Evolutionary conservation across 1,140 invertebrate genomes (phyloP), one percentile per base, ranked within the genome.

Genomic region (Heliconius hermathena): DNA sequence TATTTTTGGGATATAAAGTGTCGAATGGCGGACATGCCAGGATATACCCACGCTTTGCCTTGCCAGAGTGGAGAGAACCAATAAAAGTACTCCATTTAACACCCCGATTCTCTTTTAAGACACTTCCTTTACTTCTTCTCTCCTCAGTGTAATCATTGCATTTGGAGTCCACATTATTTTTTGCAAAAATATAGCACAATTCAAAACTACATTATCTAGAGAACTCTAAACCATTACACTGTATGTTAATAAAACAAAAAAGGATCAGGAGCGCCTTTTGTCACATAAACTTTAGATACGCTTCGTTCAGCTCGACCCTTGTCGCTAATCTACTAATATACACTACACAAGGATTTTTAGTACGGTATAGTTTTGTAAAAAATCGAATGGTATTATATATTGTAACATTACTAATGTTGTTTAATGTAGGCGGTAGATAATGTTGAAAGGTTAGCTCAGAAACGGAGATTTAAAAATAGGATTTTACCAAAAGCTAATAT

Each of bases 201-300:
- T 29, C 22, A 29, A 16, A 66, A 66, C 13, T 29, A 26, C 4
- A 66, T 66, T 66, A 66, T n/a, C 11, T 29, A 66, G 3, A 26
- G 4, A 26, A 29, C 26, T 22, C 26, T 26, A 29, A 66, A 1
- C 9, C 60, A 29, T 22, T 26, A 66, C 9, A 66, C 29, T 66
- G 22, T 29, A 66, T 66, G 26, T 66, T 66, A 66, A 66, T 66
- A 66, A 66, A 66, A 16, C 26, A 16, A 66, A 46, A 66, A 66
- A 66, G 26, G 60, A 29, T 26, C 60, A 66, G 26, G 60, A 29
- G 26, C 60, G 26, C 11, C 11, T 29, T 66, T 66, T 66, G 60
- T 66, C 60, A 66, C 22, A 66, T 66, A 66, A 66, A 66, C 60
- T 66, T 66, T 66, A 66, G 60, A 66, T 66, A 66, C 57, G 22